A percentile compares a stretch with the other conserved stretches of the same genome.
These are phyloP conservation scores for Pseudomyrmex flavicornis DNA, from an alignment of 1,140 invertebrate species.

Conservation along the genomic window DNA sequence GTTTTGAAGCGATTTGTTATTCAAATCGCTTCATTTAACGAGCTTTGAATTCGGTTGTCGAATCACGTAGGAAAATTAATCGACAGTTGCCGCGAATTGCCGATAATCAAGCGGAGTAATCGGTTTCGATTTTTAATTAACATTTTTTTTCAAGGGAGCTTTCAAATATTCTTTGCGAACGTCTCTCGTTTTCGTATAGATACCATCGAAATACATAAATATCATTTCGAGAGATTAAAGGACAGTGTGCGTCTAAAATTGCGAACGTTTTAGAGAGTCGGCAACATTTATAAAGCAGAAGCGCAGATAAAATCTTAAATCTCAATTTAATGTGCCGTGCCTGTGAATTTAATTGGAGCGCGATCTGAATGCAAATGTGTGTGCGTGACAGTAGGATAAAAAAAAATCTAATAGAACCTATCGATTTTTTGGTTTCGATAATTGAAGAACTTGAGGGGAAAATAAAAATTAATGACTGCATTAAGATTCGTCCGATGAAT, in stretches of 20 bases:
- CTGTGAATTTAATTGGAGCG: constrained; percentile 38
- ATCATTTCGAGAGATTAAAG: constrained; percentile 13
- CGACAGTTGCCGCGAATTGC: neutral
- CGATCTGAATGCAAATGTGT: constrained; percentile 42
- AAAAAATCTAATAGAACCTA: constrained; percentile 7
- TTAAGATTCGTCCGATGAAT: neutral
- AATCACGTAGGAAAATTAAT: constrained; percentile 6
- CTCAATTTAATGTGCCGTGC: constrained; percentile 27
- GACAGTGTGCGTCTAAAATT: neutral
- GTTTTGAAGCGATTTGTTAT: neutral
- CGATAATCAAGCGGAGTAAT: neutral
- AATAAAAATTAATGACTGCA: constrained; percentile 12
- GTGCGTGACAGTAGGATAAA: neutral
- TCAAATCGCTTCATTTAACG: neutral
- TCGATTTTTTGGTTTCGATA: constrained; percentile 11
- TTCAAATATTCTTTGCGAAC: neutral
- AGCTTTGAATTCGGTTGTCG: no score
- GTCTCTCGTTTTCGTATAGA: constrained; percentile 12
- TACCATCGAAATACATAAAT: neutral
- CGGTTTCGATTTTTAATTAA: neutral
- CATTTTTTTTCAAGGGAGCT: neutral
- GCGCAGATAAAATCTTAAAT: constrained; percentile 30
- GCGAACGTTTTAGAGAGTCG: neutral
- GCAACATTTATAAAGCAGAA: constrained; percentile 8
- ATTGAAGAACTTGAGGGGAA: constrained; percentile 22